Evolutionary conservation across 2,113 vertebrate genomes (phyloP), one percentile per base, ranked within the genome.

Genomic region (Epinephelus cyanopodus): DNA sequence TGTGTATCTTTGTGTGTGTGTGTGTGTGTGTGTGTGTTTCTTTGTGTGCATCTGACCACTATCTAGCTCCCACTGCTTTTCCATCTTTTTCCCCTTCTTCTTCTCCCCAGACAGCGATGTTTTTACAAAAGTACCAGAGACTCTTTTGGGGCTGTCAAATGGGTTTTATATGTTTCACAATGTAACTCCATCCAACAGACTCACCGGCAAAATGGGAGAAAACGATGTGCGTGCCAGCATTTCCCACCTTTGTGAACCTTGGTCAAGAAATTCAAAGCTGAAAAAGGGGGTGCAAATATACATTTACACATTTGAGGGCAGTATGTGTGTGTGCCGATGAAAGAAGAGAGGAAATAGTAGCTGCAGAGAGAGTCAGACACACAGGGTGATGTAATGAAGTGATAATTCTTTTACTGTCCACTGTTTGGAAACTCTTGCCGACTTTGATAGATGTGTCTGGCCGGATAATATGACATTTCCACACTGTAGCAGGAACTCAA

Each of bases 381-480:
- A 68, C n/a, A 48, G 68, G 62, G 56, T 65, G 69, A 68, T 70
- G 65, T 88, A 90, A 90, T 87, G 70, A 89, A 77, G 79, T 84
- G 82, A 86, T 91, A 89, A 92, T 89, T 70, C 29, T 68, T 65
- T 78, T 84, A 61, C 58, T 79, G 71, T 68, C 61, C 54, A 82
- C 73, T 74, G 81, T 83, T 81, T 39, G 68, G 74, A 89, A 90
- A 90, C 88, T 88, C 63, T 50, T 37, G 19, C 52, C 74, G 87
- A 89, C 83, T 90, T 92, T 93, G 89, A 93, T 88, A 79, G 89
- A 93, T 94, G 83, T 79, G 54, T 73, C 82, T 83, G 79, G 67
- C 58, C n/a, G 18, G 87, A 82, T 81, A 89, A 91, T 84, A 87
- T 93, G 93, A 88, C 88, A 92, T 94, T 89, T 94, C 83, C 81